phyloP scores from a whole-genome alignment of 2,797 vertebrate genomes.

The Odontamblyopus rebecca region DNA sequence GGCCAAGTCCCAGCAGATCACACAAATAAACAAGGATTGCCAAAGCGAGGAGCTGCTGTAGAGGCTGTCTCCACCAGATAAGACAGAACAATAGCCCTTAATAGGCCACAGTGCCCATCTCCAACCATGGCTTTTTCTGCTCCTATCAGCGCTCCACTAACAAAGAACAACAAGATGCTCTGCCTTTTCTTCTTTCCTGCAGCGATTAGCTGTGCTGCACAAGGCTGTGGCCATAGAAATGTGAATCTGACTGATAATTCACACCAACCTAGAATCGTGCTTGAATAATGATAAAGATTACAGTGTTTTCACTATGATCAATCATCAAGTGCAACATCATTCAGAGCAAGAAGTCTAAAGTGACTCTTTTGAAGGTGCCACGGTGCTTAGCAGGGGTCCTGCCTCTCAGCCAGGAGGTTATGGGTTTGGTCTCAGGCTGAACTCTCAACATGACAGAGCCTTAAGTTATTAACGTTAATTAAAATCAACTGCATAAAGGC shows the following conservation, averaged over 20 bases:
- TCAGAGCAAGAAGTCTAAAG: conserved; percentile 28
- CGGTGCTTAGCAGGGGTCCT: neutral
- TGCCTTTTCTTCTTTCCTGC: conserved; percentile 58
- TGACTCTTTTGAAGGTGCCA: conserved; percentile 1
- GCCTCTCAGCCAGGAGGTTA: neutral
- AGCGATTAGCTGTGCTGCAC: conserved; percentile 73
- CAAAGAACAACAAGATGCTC: conserved; percentile 74
- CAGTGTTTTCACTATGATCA: conserved; percentile 45
- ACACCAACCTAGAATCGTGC: conserved; percentile 67
- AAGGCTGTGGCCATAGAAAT: conserved; percentile 65
- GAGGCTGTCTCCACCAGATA: conserved; percentile 83
- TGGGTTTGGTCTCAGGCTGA: neutral
- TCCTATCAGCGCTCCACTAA: conserved; percentile 68
- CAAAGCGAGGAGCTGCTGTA: conserved; percentile 51
- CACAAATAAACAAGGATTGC: conserved; percentile 61
- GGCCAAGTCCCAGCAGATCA: conserved; percentile 46
- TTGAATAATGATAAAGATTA: conserved; percentile 50
- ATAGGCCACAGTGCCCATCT: conserved; percentile 77
- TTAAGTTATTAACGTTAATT: neutral
- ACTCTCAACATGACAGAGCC: neutral
- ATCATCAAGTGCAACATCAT: conserved; percentile 50
- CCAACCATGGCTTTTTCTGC: conserved; percentile 54
- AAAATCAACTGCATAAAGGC: neutral
- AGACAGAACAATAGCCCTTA: conserved; percentile 83
- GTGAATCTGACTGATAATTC: conserved; percentile 84